Evolutionary conservation across 2,113 vertebrate species (phyloP).

Genomic region (Ifrita kowaldi): DNA sequence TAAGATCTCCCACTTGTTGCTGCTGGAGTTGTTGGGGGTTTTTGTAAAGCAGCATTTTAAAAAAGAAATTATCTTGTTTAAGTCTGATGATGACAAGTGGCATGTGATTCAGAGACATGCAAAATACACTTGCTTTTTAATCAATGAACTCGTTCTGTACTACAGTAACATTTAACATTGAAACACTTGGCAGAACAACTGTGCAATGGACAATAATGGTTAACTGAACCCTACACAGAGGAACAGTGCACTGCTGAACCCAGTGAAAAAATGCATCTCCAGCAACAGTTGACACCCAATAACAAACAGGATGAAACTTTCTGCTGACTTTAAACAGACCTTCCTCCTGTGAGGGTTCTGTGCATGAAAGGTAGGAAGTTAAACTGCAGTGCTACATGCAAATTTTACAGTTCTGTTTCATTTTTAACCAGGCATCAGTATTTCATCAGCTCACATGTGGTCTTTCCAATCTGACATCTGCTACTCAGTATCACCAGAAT

Average conservation of each 20-base stretch:
- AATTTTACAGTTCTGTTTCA: background rate
- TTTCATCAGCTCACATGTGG: background rate
- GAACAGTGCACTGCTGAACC: background rate
- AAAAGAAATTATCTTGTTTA: background rate
- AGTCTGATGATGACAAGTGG: background rate
- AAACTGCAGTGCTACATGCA: background rate
- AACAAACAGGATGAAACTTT: background rate
- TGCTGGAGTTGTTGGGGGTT: background rate
- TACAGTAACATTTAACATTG: background rate
- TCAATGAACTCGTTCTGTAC: background rate
- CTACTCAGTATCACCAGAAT: background rate
- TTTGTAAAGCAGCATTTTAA: background rate
- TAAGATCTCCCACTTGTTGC: constrained; percentile 33
- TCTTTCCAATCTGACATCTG: background rate
- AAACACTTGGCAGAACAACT: background rate
- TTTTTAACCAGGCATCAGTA: background rate
- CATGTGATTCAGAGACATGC: background rate
- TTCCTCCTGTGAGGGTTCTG: background rate
- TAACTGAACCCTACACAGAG: background rate
- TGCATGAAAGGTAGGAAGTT: background rate
- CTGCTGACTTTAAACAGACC: background rate
- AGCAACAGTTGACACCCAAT: background rate
- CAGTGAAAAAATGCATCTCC: background rate
- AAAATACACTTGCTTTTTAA: background rate
- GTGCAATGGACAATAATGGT: background rate